Evolutionary conservation across 92 coral and sea anemone species (phyloP), one percentile per base, ranked within the genome.

Genomic region (Heteractis magnifica): DNA sequence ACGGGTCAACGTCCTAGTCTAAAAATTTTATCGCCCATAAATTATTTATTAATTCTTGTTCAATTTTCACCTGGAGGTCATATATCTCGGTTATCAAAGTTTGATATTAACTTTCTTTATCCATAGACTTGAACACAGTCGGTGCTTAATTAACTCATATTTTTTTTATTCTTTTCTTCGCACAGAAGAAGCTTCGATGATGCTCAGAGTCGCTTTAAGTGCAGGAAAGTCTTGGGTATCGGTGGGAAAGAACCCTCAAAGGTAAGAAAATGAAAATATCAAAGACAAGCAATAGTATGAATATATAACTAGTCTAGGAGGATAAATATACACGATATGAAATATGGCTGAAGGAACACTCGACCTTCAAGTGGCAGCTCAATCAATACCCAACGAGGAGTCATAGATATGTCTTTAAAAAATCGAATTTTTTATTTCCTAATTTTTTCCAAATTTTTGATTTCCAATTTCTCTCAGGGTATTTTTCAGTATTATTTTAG

Each of bases 241-340:
- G 99, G 97, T 23, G 99, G 99, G 4, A 97, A 97, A 52, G 99
- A 97, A 26, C 94, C 99, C 0, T 94, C 98, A 0, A 97, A 97
- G 98, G 99, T 97, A 44, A 19, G 80, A 11, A 23, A 2, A 68
- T 68, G 6, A 26, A 26, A 20, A 6, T 8, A 21, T 21, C 0
- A 26, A 34, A 34, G 44, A 34, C 44, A 34, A 34, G 44, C 44
- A 34, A 34, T 2, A 34, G 3, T 34, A 34, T 34, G 44, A 34
- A 34, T 34, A 34, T 34, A 2, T 34, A 34, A 34, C 44, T 34
- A 34, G 44, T 34, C 44, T 34, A 34, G 0, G 23, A 18, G 23
- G 14, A 62, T 18, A 62, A 62, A 18, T 62, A 23, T 18, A 62
- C 20, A 4, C 23, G 70, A 20, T 62, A 62, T 62, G 23, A 62